These are phyloP conservation scores for Drosophila barbarae DNA, from an alignment of 2,888 invertebrate genomes.

Conservation along the genomic window DNA sequence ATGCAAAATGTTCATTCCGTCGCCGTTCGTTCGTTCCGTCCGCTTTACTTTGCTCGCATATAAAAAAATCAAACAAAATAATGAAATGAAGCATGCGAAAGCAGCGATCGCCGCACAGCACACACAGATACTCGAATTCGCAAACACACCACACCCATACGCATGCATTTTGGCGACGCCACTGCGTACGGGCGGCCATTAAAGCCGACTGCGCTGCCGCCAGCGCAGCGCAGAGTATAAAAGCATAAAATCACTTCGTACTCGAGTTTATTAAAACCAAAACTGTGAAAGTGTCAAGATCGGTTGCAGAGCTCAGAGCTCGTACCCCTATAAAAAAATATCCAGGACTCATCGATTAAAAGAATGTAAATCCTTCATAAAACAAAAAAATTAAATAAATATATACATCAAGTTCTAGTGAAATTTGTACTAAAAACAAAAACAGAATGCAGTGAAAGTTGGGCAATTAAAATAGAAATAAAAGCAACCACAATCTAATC, in stretches of 20 bases:
- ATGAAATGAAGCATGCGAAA: conserved; percentile 72
- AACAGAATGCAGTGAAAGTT: conserved; percentile 27
- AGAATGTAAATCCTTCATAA: conserved; percentile 19
- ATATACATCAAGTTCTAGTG: conserved; percentile 29
- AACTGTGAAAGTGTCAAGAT: conserved; percentile 79
- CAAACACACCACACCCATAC: conserved; percentile 28
- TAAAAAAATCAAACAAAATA: conserved; percentile 70
- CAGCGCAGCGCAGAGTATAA: conserved; percentile 75
- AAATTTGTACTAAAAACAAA: conserved; percentile 9
- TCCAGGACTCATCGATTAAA: conserved; percentile 22
- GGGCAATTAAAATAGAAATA: conserved; percentile 14
- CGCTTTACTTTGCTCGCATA: conserved; percentile 60
- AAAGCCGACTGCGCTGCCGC: conserved; percentile 42
- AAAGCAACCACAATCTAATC: conserved; percentile 28
- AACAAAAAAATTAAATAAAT: conserved; percentile 18
- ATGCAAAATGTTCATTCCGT: conserved; percentile 73
- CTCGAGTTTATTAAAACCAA: conserved; percentile 80
- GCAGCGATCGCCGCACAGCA: conserved; percentile 48
- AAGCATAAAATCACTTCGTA: conserved; percentile 79
- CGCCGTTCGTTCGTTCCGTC: conserved; percentile 55
- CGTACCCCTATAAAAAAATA: conserved; percentile 15
- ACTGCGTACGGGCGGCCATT: conserved; percentile 70
- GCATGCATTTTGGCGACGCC: conserved; percentile 59
- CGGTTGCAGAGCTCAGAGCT: conserved; percentile 41
- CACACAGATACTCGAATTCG: conserved; percentile 15